Base-by-base conservation (phyloP, 1,140 invertebrate genomes). In the Drosophila albomicans region DNA sequence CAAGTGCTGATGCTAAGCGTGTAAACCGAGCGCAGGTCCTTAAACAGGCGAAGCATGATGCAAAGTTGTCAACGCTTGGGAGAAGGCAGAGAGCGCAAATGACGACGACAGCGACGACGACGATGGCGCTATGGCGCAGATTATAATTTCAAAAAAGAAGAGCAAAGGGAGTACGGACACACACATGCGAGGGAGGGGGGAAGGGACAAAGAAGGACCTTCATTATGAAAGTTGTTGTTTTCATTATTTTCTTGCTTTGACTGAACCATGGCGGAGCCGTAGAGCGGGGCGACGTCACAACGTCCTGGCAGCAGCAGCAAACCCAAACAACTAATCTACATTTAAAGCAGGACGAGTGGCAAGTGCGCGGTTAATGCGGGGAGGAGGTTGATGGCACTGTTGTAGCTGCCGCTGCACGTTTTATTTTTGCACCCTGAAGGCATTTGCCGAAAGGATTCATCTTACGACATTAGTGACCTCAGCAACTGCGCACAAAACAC, bases 381-480 rank as follows among this genome's bases (percentile, higher is more conserved):
- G 32, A 5, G 59, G 43, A 46, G 6, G 45, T 25, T 59, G 63
- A 61, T 57, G 41, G 52, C 35, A 38, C 35, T 38, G 65, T 69
- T 28, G 20, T 51, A 5, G 51, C 51, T 46, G 48, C 30, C 64
- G 41, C 32, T 20, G 71, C 69, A 79, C 91, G 89, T 91, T 91
- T 91, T 86, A 91, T 91, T 82, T 91, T 91, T 89, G 84, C 89
- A 89, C 79, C 89, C 89, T 77, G 71, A 82, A 91, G 86, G 88
- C 88, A 89, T 91, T 90, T 84, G 88, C 87, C 85, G 65, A 82
- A 91, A 86, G 85, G 85, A 91, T 91, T 91, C 89, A 90, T 91
- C 89, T 90, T 91, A 91, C 89, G 85, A 91, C 85, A 90, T 86
- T 78, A 82, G 79, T 91, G 89, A 91, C 89, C 89, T 91, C 89